A percentile compares a stretch with the other conserved stretches of the same genome.
These are phyloP conservation scores for Semotilus atromaculatus DNA, from an alignment of 2,797 vertebrate species.

Conservation along the genomic window DNA sequence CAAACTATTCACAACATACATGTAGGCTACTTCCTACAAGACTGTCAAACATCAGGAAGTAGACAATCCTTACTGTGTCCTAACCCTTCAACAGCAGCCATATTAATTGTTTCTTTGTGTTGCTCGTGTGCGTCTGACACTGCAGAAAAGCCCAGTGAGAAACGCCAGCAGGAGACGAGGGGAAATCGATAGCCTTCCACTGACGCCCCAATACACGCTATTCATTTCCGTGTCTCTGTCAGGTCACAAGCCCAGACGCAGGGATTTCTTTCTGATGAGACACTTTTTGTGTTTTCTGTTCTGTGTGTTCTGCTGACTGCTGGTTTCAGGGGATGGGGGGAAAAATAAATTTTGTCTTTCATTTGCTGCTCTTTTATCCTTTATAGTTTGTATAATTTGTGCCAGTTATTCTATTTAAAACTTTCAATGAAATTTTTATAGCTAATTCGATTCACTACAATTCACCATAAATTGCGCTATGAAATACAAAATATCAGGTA, in stretches of 20 bases:
- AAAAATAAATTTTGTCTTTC: conserved; percentile 4
- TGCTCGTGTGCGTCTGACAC: conserved; percentile 28
- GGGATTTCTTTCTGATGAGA: conserved; percentile 67
- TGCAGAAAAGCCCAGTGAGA: conserved; percentile 51
- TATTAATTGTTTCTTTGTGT: conserved; percentile 29
- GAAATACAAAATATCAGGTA: too few relatives aligned
- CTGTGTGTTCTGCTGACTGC: conserved; percentile 70
- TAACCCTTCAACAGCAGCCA: neutral
- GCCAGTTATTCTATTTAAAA: too few relatives aligned
- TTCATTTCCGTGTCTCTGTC: conserved; percentile 69
- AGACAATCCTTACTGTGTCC: neutral
- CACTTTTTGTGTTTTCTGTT: conserved; percentile 52
- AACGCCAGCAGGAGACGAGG: conserved; percentile 60
- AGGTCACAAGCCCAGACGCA: conserved; percentile 56
- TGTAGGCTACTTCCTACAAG: too few relatives aligned
- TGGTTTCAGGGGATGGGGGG: conserved; percentile 55
- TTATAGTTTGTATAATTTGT: neutral
- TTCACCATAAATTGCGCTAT: too few relatives aligned
- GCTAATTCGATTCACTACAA: neutral
- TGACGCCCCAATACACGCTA: conserved; percentile 42
- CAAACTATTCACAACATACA: neutral
- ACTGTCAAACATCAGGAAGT: neutral
- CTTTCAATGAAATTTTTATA: too few relatives aligned
- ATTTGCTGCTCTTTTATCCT: neutral
- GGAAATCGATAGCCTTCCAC: conserved; percentile 60